Percentiles rank a stretch among this genome's conserved stretches.
These are phyloP conservation scores for Corythornis cristatus DNA, from an alignment of 2,113 vertebrate species.

Conservation along the genomic window DNA sequence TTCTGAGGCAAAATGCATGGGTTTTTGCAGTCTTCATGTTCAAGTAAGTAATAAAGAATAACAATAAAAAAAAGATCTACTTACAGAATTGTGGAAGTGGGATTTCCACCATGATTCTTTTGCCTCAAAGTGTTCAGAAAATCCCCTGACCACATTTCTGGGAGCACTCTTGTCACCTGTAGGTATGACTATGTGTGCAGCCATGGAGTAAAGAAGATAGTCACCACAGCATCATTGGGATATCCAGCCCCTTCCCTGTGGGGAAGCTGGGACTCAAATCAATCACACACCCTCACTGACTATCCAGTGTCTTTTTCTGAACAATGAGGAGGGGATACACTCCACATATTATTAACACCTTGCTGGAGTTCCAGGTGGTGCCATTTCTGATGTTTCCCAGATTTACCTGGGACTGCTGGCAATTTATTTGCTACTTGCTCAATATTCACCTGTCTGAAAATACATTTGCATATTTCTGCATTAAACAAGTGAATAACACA, in stretches of 20 bases:
- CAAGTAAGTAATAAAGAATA: not conserved
- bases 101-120: not conserved
- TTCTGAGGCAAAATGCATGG: not conserved
- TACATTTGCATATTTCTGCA: not conserved
- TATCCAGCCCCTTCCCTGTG: not conserved
- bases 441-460: not conserved
- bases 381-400: not conserved
- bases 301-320: not conserved
- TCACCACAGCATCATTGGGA: not conserved
- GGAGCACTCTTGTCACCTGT: not conserved
- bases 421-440: not conserved
- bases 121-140: not conserved
- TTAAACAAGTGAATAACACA: not conserved
- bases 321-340: too few relatives aligned
- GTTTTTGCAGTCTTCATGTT: not conserved
- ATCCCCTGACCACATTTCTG: not conserved
- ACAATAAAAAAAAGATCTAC: not conserved
- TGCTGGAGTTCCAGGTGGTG: accelerated
- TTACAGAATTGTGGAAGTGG: not conserved
- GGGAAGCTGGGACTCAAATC: accelerated
- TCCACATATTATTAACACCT: not conserved
- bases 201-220: not conserved
- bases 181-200: not conserved
- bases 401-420: not conserved
- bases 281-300: accelerated